Evolutionary conservation across 2,797 vertebrate genomes (phyloP).

Genomic region (Betta splendens): DNA sequence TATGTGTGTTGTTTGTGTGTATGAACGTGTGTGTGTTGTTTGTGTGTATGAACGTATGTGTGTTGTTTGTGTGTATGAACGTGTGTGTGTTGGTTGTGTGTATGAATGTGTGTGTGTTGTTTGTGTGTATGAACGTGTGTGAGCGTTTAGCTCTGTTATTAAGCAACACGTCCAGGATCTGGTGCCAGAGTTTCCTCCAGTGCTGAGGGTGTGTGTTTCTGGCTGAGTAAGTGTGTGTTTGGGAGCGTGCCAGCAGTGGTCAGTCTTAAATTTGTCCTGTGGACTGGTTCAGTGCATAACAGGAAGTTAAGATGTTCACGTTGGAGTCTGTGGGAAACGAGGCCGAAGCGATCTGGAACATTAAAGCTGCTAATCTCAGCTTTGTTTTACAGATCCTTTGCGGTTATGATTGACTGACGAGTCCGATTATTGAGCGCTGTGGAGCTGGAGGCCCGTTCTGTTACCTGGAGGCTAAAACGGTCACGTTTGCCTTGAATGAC

Average conservation of each 20-base stretch:
- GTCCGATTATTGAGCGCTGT: too few relatives aligned
- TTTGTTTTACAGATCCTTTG: too few relatives aligned
- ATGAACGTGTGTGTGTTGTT: too few relatives aligned
- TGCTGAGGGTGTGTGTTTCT: constrained; percentile 17
- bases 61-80: too few relatives aligned
- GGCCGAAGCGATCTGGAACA: background rate
- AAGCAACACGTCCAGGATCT: constrained; percentile 30
- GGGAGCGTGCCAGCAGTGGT: constrained; percentile 25
- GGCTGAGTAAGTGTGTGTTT: constrained; percentile 24
- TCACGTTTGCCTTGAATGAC: too few relatives aligned
- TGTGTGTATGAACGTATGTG: too few relatives aligned
- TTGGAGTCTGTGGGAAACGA: constrained; percentile 56
- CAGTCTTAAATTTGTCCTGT: constrained; percentile 47
- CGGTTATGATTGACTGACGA: too few relatives aligned
- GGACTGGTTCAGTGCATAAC: constrained; percentile 54
- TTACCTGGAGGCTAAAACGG: too few relatives aligned
- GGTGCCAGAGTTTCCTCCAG: constrained; percentile 34
- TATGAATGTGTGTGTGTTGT: too few relatives aligned
- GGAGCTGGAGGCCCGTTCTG: too few relatives aligned
- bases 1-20: too few relatives aligned
- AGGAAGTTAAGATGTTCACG: constrained; percentile 69
- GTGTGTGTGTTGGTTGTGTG: too few relatives aligned
- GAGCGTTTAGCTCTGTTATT: constrained; percentile 25
- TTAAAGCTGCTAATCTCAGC: background rate
- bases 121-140: constrained; percentile 20